phyloP scores from a whole-genome alignment of 2,113 vertebrate genomes.

The Macaca fascicularis region T2T-MFA8v1.1 NC_088379.1:3663501-3664000 shows the following conservation, averaged over 20 bases:
- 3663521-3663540: background rate
- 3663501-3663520: background rate
- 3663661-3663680: background rate
- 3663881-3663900: background rate
- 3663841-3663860: background rate
- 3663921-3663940: background rate
- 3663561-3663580: background rate
- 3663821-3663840: background rate
- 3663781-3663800: no score
- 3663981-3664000: no score
- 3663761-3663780: background rate
- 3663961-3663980: background rate
- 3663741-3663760: fast-evolving
- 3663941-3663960: background rate
- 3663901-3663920: no score
- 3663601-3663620: background rate
- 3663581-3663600: background rate
- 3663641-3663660: no score
- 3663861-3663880: no score
- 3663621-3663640: background rate
- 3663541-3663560: background rate
- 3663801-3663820: background rate
- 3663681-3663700: background rate
- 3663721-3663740: fast-evolving
- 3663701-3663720: fast-evolving